Evolutionary conservation across 2,113 vertebrate species (phyloP).

Genomic region (Monopterus albus): DNA sequence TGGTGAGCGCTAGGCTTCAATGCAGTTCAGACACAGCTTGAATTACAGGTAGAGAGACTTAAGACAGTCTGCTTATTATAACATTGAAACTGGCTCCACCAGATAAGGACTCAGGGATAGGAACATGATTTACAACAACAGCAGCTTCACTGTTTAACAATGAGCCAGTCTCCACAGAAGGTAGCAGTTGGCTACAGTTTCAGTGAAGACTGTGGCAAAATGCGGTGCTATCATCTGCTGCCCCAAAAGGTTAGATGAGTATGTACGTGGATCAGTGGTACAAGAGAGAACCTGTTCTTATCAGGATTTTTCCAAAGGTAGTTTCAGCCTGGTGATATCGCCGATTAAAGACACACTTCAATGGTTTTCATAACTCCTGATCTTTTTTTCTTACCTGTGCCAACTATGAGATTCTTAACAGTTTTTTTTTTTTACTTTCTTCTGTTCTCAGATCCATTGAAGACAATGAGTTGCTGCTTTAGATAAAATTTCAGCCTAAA

Average conservation of each 20-base stretch:
- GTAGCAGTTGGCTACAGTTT: constrained; percentile 8
- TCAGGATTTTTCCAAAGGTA: constrained; percentile 52
- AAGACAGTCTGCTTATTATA: constrained; percentile 23
- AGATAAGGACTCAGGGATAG: constrained; percentile 31
- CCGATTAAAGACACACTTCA: constrained; percentile 58
- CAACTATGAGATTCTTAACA: constrained; percentile 49
- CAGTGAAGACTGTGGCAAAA: constrained; percentile 9
- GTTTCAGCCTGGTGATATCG: constrained; percentile 44
- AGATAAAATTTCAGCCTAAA: constrained; percentile 31
- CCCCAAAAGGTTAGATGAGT: constrained; percentile 30
- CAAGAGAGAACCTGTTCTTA: constrained; percentile 41
- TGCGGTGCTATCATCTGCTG: constrained; percentile 8
- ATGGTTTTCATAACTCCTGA: constrained; percentile 54
- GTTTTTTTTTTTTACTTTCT: constrained; percentile 53
- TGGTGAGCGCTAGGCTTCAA: not conserved
- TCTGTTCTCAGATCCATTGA: constrained; percentile 30
- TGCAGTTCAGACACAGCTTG: constrained; percentile 9
- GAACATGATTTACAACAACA: constrained; percentile 31
- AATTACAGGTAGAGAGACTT: constrained; percentile 16
- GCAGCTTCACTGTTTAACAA: constrained; percentile 1
- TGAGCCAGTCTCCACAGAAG: not conserved
- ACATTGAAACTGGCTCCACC: constrained; percentile 20
- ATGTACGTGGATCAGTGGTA: constrained; percentile 11
- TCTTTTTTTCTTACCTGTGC: constrained; percentile 11
- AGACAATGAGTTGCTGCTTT: constrained; percentile 6